Base-by-base conservation (phyloP, 2,797 vertebrate genomes). In the Brachyrhaphis roseni region DNA sequence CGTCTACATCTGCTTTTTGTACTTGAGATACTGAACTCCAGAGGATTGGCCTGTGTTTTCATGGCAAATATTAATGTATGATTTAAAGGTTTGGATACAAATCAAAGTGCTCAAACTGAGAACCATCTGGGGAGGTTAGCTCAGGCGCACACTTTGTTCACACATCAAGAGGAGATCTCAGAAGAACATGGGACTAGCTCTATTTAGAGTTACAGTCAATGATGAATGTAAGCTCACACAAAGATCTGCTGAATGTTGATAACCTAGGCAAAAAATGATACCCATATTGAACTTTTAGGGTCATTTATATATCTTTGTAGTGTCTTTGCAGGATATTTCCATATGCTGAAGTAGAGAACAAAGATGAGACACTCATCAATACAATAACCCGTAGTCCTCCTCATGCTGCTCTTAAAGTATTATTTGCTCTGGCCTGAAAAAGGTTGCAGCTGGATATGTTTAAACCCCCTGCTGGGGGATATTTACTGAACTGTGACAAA, bases 401-500 rank as follows among this genome's bases (percentile, higher is more conserved):
- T 78, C 71, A n/a, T 70, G 80, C 81, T 34, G 47, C 77, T 80
- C 81, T 75, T 83, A 86, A 79, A 75, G 76, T 78, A 84, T 84
- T 89, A 84, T 87, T 71, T 79, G 82, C 82, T 34, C 15, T 76
- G 78, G 76, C 59, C 86, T 83, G 72, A 80, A 82, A 76, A 71
- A 68, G 59, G 75, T 79, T 88, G 81, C 84, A 89, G 83, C 85
- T 82, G 86, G 89, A 87, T 87, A 86, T 80, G 80, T 84, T 72
- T 20, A 72, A 51, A 66, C 75, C 84, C 84, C 90, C 87, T 73
- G 84, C 88, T 82, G 90, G 72, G 88, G 78, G 31, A 89, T 87
- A 72, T 90, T 90, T 89, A 87, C 91, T 76, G 80, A 88, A 83
- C 90, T 90, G 84, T 93, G 91, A 92, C 89, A 89, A 86, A 82